Evolutionary conservation across 2,113 vertebrate species (phyloP).

Genomic region (Silurus meridionalis): DNA sequence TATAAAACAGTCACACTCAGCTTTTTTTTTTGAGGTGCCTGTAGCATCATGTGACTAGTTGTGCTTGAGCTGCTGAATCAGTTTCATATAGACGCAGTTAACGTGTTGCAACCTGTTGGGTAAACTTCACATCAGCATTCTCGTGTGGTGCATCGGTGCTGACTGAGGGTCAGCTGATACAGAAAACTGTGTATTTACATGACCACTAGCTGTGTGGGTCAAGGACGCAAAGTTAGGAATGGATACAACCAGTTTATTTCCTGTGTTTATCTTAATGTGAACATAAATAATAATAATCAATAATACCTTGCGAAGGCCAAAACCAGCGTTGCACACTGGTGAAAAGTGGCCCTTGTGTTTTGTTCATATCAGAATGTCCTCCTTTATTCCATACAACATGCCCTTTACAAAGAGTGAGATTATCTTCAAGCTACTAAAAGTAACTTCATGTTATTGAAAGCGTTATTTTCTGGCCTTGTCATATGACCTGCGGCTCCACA

Average conservation of each 20-base stretch:
- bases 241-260: neutral
- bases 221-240: neutral
- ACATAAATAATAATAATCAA: neutral
- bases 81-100: constrained; percentile 16
- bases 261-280: neutral
- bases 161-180: constrained; percentile 41
- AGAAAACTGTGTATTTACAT: neutral
- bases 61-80: constrained; percentile 30
- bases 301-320: neutral
- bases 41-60: constrained; percentile 16
- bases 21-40: neutral
- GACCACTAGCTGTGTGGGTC: constrained; percentile 2
- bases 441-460: neutral
- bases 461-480: neutral
- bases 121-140: constrained; percentile 39
- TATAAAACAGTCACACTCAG: neutral
- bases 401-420: neutral
- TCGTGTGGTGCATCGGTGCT: neutral
- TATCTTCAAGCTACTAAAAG: neutral
- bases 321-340: neutral
- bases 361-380: neutral
- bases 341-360: neutral
- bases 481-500: neutral
- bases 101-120: constrained; percentile 28
- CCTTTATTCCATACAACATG: neutral